Conservation (phyloP, 2,797 vertebrate genomes). For the Malacoctenus gilli region DNA sequence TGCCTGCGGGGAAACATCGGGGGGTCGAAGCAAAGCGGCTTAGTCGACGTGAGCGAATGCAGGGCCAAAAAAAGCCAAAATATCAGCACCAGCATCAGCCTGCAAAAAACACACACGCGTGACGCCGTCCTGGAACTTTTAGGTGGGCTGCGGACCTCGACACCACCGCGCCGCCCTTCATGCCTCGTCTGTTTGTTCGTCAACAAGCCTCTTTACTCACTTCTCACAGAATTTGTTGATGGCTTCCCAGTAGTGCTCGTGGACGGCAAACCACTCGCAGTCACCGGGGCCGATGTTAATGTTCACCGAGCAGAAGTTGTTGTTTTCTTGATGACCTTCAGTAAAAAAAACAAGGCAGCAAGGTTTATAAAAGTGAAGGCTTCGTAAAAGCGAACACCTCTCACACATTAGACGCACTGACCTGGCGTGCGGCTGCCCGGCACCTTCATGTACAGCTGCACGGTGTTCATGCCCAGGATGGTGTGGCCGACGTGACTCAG, state of each 20-base stretch:
- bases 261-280: constrained; percentile 99
- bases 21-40: too few species aligned
- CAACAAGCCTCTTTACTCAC: constrained; percentile 77
- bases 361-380: too few species aligned
- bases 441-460: constrained; percentile 99
- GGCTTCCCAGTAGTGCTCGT: constrained; percentile 94
- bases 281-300: constrained; percentile 99
- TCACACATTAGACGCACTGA: too few species aligned
- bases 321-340: constrained; percentile 98
- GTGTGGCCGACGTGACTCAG: constrained; percentile 97
- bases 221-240: constrained; percentile 99
- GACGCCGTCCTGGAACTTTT: too few species aligned
- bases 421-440: constrained; percentile 97
- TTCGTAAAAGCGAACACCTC: too few species aligned
- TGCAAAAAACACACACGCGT: too few species aligned
- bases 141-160: too few species aligned
- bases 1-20: constrained; percentile 88
- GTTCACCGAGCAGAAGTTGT: constrained; percentile 99
- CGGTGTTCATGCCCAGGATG: constrained; percentile 99
- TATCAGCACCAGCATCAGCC: not conserved
- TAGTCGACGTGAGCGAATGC: too few species aligned
- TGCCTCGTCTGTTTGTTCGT: too few species aligned
- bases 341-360: too few species aligned
- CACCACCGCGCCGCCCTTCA: too few species aligned
- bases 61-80: constrained; percentile 19